Evolutionary conservation across 2,113 vertebrate genomes (phyloP), one percentile per base, ranked within the genome.

Genomic region (Vidua chalybeata): DNA sequence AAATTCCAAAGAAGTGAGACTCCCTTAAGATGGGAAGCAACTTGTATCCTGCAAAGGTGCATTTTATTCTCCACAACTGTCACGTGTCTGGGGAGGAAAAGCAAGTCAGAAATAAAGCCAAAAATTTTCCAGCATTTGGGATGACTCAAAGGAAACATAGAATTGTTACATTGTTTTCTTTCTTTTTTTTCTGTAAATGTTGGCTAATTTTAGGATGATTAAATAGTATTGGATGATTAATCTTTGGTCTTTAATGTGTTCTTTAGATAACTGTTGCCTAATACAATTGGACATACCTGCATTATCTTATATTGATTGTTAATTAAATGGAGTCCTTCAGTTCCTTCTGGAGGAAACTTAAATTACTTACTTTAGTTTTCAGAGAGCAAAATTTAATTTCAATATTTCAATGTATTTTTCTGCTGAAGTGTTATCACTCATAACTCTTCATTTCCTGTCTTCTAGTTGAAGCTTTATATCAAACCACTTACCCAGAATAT

Each of bases 401-500:
- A 71, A 5, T 85, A 63, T 85, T 54, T 77, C 26, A 39, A 27
- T 89, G 28, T 93, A 6, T 93, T 89, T 93, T 95, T 95, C 18
- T 93, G 24, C 94, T 78, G 56, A 75, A 85, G 73, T 77, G 76
- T 92, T 95, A 62, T 96, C 39, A 89, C n/a, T 95, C 67, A 96
- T 86, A 27, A 45, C 68, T 96, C 91, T 96, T 49, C 51, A 61
- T 97, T 92, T 92, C 75, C 80, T 97, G 62, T 94, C 96, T 98
- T 97, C 49, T 98, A 99, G 99, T 99, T 97, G 98, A 99, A 97
- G 99, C 99, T 97, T 97, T 99, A 45, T 99, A 99, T 98, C 97
- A 98, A 96, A 98, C 97, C 86, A 99, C 99, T 54, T 98, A 99
- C 71, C 99, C 99, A 61, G 99, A 99, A 79, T 99, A 99, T 97